These are phyloP conservation scores for Craseonycteris thonglongyai DNA, from an alignment of 2,113 vertebrate species.

Conservation along the genomic window DNA sequence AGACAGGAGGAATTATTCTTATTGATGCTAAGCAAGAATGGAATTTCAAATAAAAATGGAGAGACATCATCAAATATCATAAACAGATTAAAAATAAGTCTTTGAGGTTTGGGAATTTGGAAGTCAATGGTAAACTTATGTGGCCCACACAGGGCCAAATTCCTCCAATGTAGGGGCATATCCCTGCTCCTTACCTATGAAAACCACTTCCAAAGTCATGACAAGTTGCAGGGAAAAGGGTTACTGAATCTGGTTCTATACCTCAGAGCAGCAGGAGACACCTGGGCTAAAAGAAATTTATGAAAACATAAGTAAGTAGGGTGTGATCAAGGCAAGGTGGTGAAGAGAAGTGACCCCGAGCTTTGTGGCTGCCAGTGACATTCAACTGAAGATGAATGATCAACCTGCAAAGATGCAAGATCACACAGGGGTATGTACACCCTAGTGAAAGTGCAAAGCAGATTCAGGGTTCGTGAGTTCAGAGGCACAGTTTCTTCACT, in stretches of 20 bases:
- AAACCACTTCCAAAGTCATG: background rate
- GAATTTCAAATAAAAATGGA: background rate
- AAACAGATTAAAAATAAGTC: background rate
- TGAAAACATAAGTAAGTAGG: background rate
- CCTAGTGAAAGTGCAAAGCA: background rate
- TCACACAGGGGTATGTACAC: rapidly evolving
- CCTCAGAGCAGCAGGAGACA: background rate
- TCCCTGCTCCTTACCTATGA: background rate
- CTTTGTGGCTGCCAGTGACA: background rate
- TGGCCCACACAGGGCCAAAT: background rate
- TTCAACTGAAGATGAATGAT: background rate
- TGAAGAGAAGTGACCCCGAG: rapidly evolving
- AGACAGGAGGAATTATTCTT: background rate
- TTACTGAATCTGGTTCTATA: background rate
- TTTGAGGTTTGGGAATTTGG: background rate
- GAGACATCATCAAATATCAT: background rate
- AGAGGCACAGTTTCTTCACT: background rate
- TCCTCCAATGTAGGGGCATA: background rate
- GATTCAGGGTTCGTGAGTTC: background rate
- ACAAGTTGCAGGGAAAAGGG: background rate
- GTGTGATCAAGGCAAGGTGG: background rate
- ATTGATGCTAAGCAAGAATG: background rate
- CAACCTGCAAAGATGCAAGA: background rate
- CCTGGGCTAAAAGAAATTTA: background rate
- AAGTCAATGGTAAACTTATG: background rate